Conservation (phyloP, 2,888 invertebrate species). For the Lacanobia wlatinum region DNA sequence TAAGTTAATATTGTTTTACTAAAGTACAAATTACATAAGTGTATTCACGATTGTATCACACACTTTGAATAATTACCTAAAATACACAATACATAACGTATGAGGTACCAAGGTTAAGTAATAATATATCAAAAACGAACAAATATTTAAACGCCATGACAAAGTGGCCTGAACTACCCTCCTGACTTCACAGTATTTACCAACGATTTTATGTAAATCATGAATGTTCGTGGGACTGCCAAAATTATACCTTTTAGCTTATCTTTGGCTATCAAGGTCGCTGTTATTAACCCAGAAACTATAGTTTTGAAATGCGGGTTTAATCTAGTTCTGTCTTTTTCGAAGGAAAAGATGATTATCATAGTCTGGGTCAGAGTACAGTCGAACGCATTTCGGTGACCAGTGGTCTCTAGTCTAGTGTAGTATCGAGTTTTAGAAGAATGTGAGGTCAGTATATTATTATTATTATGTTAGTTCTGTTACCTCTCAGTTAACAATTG, state of each 20-base stretch:
- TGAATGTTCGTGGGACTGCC: not conserved
- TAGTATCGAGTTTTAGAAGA: too few species aligned
- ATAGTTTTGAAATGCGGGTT: too few species aligned
- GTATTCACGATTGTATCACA: slow-evolving; percentile 5
- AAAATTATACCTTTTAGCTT: slow-evolving; percentile 13
- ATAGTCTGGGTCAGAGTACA: too few species aligned
- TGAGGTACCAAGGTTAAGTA: not conserved
- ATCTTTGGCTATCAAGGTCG: slow-evolving; percentile 32
- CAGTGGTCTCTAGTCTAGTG: too few species aligned
- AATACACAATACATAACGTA: not conserved
- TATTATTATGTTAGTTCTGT: too few species aligned
- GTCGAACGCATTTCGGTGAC: too few species aligned
- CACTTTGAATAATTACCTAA: slow-evolving; percentile 8
- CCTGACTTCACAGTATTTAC: slow-evolving; percentile 6
- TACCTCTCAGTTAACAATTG: too few species aligned
- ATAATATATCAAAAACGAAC: slow-evolving; percentile 3
- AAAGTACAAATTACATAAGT: not conserved
- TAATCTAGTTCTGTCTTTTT: too few species aligned
- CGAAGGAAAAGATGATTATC: too few species aligned
- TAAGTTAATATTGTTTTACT: too few species aligned
- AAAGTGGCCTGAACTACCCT: slow-evolving; percentile 19
- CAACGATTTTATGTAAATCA: slow-evolving; percentile 39
- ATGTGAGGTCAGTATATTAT: too few species aligned
- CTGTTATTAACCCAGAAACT: not conserved
- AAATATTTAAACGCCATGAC: slow-evolving; percentile 24